Conservation (phyloP, 1,140 invertebrate species). For the Leucophenga varia region DNA sequence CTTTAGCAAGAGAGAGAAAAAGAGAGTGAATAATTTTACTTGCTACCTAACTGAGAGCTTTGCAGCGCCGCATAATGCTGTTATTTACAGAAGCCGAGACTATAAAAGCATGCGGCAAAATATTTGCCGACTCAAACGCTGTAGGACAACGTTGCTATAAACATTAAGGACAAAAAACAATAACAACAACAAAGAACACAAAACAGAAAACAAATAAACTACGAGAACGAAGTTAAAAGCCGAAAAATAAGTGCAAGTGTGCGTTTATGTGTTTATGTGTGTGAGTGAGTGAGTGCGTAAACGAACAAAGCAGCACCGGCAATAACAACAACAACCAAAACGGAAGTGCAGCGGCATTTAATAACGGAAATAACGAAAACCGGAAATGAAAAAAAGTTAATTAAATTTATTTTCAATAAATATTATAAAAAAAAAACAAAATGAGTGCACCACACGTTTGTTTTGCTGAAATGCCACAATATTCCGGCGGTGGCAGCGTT, state of each 20-base stretch:
- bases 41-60: too few species aligned
- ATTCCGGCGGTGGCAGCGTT: slow-evolving; percentile 19
- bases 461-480: slow-evolving; percentile 39
- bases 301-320: slow-evolving; percentile 25
- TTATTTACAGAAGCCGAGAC: slow-evolving; percentile 30
- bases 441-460: slow-evolving; percentile 46
- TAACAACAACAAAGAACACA: slow-evolving; percentile 5
- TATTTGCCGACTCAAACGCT: slow-evolving; percentile 48
- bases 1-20: neutral
- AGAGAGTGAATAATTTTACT: too few species aligned
- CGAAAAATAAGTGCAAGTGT: slow-evolving; percentile 8
- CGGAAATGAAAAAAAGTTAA: slow-evolving; percentile 11
- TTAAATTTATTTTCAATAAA: neutral
- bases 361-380: neutral
- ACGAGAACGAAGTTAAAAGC: too few species aligned
- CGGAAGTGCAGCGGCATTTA: slow-evolving; percentile 12
- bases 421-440: neutral
- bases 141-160: slow-evolving; percentile 36
- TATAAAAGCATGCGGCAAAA: slow-evolving; percentile 42
- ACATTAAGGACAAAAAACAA: neutral
- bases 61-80: slow-evolving; percentile 9
- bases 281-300: slow-evolving; percentile 4
- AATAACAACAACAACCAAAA: slow-evolving; percentile 25
- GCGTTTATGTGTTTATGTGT: neutral
- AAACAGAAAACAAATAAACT: too few species aligned